Conservation (phyloP, 2,113 vertebrate species). For the Rhinogobius similis region DNA sequence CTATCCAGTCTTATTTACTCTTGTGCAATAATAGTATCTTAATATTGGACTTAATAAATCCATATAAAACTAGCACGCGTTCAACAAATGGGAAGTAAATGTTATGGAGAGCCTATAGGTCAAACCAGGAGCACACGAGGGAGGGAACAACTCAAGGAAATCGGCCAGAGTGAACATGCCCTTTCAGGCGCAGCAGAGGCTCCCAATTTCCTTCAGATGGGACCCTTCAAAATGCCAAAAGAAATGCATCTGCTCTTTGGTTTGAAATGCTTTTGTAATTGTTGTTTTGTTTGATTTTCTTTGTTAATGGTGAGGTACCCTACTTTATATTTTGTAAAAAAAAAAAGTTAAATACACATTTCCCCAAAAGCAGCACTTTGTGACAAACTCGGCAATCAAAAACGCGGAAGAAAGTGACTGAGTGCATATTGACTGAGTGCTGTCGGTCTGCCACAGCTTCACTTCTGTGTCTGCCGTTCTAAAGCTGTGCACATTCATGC, state of each 20-base stretch:
- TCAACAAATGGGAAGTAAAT: background rate
- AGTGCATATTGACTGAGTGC: too few relatives aligned
- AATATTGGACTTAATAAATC: too few relatives aligned
- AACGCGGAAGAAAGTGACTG: background rate
- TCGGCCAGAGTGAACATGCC: background rate
- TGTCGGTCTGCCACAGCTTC: too few relatives aligned
- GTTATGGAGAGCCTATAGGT: background rate
- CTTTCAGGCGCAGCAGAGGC: background rate
- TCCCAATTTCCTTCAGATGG: background rate
- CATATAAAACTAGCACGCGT: too few relatives aligned
- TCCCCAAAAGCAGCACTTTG: too few relatives aligned
- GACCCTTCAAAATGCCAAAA: background rate
- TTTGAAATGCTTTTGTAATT: background rate
- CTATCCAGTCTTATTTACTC: too few relatives aligned
- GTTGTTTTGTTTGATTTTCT: background rate
- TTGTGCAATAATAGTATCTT: too few relatives aligned
- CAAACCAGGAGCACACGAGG: background rate
- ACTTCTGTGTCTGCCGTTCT: too few relatives aligned
- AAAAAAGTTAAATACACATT: too few relatives aligned
- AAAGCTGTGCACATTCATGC: too few relatives aligned
- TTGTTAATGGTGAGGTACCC: background rate
- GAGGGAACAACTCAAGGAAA: background rate
- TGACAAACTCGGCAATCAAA: background rate
- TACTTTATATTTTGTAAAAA: too few relatives aligned
- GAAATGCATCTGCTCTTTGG: background rate